A percentile compares a stretch with the other conserved stretches of the same genome.
Conservation (phyloP, 2,888 invertebrate species). For the Gymnosoma rotundatum region DNA sequence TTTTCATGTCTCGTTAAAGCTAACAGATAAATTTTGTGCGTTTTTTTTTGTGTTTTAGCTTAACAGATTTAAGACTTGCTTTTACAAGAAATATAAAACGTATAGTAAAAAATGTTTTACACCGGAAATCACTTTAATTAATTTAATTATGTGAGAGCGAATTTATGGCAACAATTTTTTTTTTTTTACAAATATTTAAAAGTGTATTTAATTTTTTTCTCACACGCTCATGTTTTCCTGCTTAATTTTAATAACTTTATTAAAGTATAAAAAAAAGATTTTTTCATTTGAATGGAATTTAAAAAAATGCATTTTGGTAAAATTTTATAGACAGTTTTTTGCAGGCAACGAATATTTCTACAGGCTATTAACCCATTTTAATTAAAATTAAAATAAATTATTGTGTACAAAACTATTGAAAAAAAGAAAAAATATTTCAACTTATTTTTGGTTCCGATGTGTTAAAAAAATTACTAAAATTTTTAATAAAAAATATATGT, state of each 20-base stretch:
- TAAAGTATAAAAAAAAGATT: background rate
- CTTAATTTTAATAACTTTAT: background rate
- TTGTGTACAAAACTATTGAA: too few species aligned
- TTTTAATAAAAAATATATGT: too few species aligned
- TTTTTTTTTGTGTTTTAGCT: background rate
- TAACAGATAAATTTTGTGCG: constrained; percentile 15
- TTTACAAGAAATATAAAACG: background rate
- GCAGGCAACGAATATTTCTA: too few species aligned
- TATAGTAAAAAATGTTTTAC: background rate
- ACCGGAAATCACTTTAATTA: constrained; percentile 49
- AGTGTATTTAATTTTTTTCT: background rate
- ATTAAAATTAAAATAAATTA: too few species aligned
- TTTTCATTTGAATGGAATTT: background rate
- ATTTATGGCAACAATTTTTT: constrained; percentile 28
- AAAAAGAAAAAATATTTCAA: too few species aligned
- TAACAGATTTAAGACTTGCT: background rate
- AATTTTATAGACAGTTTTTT: too few species aligned
- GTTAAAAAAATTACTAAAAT: too few species aligned
- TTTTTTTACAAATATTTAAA: background rate
- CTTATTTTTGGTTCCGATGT: too few species aligned
- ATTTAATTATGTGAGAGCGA: constrained; percentile 40
- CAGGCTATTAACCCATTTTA: too few species aligned
- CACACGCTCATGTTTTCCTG: background rate
- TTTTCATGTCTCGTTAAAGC: constrained; percentile 21
- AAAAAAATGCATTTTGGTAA: too few species aligned